Evolutionary conservation across 2,797 vertebrate species (phyloP).

Genomic region (Alfaro cultratus): DNA sequence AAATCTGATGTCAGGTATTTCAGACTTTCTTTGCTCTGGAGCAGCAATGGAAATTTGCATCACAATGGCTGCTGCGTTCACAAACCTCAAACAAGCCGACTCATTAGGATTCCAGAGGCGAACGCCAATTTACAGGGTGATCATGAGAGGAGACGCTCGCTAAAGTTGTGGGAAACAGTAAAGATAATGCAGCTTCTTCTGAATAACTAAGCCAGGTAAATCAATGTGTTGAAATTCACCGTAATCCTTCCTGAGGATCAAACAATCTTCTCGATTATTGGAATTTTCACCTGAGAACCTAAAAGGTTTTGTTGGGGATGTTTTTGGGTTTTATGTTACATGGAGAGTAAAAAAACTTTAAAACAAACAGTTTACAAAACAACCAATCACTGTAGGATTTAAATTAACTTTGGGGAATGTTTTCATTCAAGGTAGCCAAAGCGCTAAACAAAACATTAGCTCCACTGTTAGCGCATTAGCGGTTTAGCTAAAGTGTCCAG

Average conservation of each 20-base stretch:
- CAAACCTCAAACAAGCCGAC: constrained; percentile 62
- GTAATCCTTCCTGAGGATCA: constrained; percentile 22
- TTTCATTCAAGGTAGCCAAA: too few relatives aligned
- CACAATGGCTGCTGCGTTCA: constrained; percentile 58
- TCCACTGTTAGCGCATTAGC: too few relatives aligned
- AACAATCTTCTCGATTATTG: constrained; percentile 4
- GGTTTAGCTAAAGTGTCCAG: too few relatives aligned
- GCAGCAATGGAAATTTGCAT: constrained; percentile 63
- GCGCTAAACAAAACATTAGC: too few relatives aligned
- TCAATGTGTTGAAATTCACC: constrained; percentile 34
- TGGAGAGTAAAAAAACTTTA: not conserved
- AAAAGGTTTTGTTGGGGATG: not conserved
- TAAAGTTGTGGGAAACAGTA: constrained; percentile 38
- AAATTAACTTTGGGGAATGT: too few relatives aligned
- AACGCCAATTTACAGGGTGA: constrained; percentile 67
- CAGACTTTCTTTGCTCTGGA: constrained; percentile 52
- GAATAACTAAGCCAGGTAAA: constrained; percentile 34
- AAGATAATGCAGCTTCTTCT: constrained; percentile 36
- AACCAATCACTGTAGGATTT: too few relatives aligned
- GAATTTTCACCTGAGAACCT: constrained; percentile 20
- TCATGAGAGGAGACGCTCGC: constrained; percentile 54
- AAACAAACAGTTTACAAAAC: too few relatives aligned
- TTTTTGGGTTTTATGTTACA: not conserved
- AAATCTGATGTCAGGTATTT: constrained; percentile 74
- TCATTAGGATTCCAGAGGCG: constrained; percentile 66